phyloP scores from a whole-genome alignment of 2,113 vertebrate species.

The Tachysurus vachellii region DNA sequence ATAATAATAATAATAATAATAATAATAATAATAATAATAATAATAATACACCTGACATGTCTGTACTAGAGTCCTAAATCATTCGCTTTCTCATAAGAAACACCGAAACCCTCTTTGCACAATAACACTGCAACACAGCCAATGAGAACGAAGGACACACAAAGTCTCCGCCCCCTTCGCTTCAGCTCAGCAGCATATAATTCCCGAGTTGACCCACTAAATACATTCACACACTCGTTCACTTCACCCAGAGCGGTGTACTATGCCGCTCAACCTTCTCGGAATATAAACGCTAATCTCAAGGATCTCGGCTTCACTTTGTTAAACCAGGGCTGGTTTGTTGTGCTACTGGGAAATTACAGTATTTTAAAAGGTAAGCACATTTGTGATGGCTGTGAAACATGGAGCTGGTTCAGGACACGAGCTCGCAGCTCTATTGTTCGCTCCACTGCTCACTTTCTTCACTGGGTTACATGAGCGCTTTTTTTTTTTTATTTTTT shows the following conservation, averaged over 20 bases:
- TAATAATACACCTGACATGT: too few species aligned
- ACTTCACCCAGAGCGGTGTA: conserved; percentile 67
- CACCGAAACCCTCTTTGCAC: conserved; percentile 65
- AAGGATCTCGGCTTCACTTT: conserved; percentile 49
- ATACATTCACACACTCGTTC: conserved; percentile 61
- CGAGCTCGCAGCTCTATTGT: conserved; percentile 69
- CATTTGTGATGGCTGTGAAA: neutral
- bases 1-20: too few species aligned
- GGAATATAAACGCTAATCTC: conserved; percentile 69
- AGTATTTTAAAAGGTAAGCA: conserved; percentile 72
- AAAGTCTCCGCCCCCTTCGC: conserved; percentile 11
- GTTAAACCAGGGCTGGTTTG: conserved; percentile 45
- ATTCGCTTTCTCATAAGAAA: conserved; percentile 65
- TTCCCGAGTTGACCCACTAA: conserved; percentile 80
- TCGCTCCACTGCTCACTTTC: conserved; percentile 63
- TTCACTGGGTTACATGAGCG: neutral
- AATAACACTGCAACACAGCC: conserved; percentile 73
- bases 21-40: too few species aligned
- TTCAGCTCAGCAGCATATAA: conserved; percentile 75
- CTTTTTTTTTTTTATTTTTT: neutral
- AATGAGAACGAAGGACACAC: conserved; percentile 74
- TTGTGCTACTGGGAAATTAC: conserved; percentile 62
- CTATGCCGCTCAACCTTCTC: conserved; percentile 73
- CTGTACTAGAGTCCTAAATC: conserved; percentile 48
- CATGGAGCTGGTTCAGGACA: conserved; percentile 50